Evolutionary conservation across 2,797 vertebrate species (phyloP), one percentile per base, ranked within the genome.

Genomic region (Phyllotis vaccarum): DNA sequence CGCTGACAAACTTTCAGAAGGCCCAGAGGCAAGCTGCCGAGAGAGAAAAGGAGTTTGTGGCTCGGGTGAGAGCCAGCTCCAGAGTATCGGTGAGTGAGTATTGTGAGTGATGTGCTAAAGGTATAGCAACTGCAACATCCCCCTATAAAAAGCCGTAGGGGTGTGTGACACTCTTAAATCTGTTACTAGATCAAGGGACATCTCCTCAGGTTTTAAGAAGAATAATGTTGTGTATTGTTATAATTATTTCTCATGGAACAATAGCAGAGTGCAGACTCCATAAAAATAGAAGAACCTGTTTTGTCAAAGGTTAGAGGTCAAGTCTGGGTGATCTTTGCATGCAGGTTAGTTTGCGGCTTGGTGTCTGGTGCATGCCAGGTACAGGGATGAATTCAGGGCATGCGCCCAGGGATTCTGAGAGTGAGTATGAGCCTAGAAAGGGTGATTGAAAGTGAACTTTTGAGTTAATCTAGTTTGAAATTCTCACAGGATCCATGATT

Each of bases 41-140:
- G 97, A 99, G 98, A 97, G 99, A 99, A 97, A 99, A 99, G 88
- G 99, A 99, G 93, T 99, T 99, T 98, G 99, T 99, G 94, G 99
- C 99, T 93, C 98, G 99, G 98, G 99, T 99, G 92, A 98, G 99
- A 98, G 99, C 99, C 94, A 98, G 99, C 97, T 99, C 99, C 91
- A 99, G 99, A 94, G 98, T 99, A 80, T 99, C 99, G 68, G 99
- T 99, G 98, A 99, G 99, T 99, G 98, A 99, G 99, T 99, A 97
- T 89, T 37, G 0, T 22, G 72, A 96, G 81, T 79, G 21, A 0
- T 60, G 27, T 46, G 76, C 0, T 81, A n/a, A 83, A 17, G 91
- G 12, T 12, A 0, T 16, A 2, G 68, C n/a, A 24, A 22, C 29
- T 7, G 4, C 16, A 8, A 6, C 62, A 2, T 22, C 34, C 2